Evolutionary conservation across 2,113 vertebrate species (phyloP).

Genomic region (Ranitomeya imitator): DNA sequence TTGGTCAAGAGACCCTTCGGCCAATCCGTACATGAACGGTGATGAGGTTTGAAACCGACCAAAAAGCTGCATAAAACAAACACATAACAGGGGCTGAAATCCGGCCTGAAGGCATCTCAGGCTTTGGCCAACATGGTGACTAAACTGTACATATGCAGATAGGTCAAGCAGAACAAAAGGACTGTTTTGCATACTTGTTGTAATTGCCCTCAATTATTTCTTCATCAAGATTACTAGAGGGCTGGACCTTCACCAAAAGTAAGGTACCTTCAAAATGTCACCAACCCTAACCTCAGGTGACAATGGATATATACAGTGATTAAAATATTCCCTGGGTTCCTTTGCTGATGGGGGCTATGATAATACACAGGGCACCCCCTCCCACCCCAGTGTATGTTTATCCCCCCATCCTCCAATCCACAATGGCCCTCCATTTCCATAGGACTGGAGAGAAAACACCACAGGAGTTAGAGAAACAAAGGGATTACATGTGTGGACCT

Average conservation of each 20-base stretch:
- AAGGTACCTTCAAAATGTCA: no score
- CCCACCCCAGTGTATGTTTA: no score
- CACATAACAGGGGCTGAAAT: no score
- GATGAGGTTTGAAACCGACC: no score
- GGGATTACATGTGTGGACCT: constrained; percentile 17
- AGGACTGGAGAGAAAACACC: constrained; percentile 42
- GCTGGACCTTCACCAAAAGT: background rate
- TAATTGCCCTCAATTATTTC: background rate
- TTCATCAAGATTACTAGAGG: background rate
- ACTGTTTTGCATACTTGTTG: no score
- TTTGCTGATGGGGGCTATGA: background rate
- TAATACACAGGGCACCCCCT: background rate
- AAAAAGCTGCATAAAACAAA: no score
- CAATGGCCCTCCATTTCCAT: constrained; percentile 37
- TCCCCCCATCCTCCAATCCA: background rate
- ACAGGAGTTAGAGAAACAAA: constrained; percentile 28
- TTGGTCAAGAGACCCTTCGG: no score
- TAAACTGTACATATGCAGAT: no score
- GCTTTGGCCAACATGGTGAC: no score
- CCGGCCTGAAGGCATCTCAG: no score
- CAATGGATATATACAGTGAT: background rate
- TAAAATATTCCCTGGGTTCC: background rate
- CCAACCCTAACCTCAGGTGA: background rate
- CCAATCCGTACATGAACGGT: no score
- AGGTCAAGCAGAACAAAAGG: no score